Base-by-base conservation (phyloP, 2,888 invertebrate species). In the Eutolmus rufibarbis region DNA sequence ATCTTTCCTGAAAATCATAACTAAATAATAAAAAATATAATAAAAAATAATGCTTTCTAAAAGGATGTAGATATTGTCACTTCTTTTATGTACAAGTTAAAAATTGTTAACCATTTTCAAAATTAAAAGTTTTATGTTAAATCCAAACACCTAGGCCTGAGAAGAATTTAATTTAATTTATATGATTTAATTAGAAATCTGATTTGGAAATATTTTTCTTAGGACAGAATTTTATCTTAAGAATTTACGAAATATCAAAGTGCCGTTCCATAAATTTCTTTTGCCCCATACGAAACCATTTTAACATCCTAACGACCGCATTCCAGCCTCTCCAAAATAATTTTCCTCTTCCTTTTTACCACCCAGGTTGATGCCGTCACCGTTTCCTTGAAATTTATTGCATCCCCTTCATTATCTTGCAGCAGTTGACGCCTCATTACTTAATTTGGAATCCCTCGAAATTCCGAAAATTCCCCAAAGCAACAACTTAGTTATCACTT, bases 401-500 rank as follows among this genome's bases (percentile, higher is more conserved):
- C 66, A 66, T 66, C 66, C 66, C 66, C 66, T 57, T 66, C 66
- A 74, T 34, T 23, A 74, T 74, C 34, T 28, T 28, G 28, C 31
- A 23, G 51, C 81, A 19, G 7, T 82, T 82, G 82, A 82, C 82
- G 82, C 82, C 82, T 82, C 82, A 82, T 82, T 82, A 82, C 82
- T 82, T 82, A 82, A 82, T 82, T 82, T 51, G 82, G 82, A 57
- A 82, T 56, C 57, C 51, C 16, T 5, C 14, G 19, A 82, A 66
- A 82, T 82, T 82, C 82, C 31, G 7, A 23, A 51, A 57, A 66
- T 82, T 82, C 66, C 34, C 51, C 2, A 16, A 82, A 66, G 82
- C 82, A 82, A 82, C 82, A 82, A 82, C 82, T 82, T 82, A 82
- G 82, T 82, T 82, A 82, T 46, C 82, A 82, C 82, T 82, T 82